Percentiles rank a stretch among this genome's conserved stretches.
Evolutionary conservation across 1,140 invertebrate species (phyloP).

Genomic region (Drosophila elegans): DNA sequence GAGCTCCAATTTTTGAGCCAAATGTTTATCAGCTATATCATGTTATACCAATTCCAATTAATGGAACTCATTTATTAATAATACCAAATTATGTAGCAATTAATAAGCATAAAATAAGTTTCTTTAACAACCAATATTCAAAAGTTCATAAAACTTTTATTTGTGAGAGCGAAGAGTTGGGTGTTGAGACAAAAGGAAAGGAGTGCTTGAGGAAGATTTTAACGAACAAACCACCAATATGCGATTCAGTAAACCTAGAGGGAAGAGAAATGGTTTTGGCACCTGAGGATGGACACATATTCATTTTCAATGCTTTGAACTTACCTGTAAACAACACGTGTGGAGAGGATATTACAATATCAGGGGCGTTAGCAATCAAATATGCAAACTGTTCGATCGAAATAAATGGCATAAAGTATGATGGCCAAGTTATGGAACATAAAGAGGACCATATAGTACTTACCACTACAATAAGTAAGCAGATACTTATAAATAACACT

Average conservation of each 20-base stretch:
- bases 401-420: conserved; percentile 2
- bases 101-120: background rate
- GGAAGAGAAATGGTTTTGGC: background rate
- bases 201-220: background rate
- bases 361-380: background rate
- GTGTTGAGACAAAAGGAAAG: conserved; percentile 9
- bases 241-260: background rate
- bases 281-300: conserved; percentile 3
- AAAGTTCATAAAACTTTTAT: conserved; percentile 8
- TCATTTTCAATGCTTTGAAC: background rate
- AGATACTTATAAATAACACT: no score
- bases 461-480: no score
- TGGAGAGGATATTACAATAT: background rate
- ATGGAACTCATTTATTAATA: background rate
- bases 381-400: conserved; percentile 3
- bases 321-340: background rate
- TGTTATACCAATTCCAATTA: conserved; percentile 3
- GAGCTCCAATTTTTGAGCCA: background rate
- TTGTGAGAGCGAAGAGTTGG: conserved; percentile 5
- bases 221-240: background rate
- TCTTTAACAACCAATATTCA: background rate
- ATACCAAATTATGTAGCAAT: conserved; percentile 6
- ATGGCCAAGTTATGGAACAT: no score
- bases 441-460: no score
- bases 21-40: background rate